Conservation (phyloP, 2,113 vertebrate genomes). For the Nothoprocta pentlandii region DNA sequence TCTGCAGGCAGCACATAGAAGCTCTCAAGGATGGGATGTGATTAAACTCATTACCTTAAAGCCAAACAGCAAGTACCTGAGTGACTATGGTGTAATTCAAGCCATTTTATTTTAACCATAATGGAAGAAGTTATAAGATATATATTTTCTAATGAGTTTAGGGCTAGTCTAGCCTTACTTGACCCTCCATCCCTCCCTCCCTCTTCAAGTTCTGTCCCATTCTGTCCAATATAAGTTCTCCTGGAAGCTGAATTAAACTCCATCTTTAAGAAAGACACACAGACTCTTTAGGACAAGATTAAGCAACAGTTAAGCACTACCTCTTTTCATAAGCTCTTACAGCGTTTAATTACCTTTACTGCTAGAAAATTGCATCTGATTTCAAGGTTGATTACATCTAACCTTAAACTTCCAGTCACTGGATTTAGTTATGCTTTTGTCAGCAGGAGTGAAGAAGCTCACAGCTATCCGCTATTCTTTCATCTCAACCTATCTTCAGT, state of each 20-base stretch:
- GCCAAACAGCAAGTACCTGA: slow-evolving; percentile 27
- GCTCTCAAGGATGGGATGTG: slow-evolving; percentile 12
- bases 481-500: background rate
- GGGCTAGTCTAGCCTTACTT: background rate
- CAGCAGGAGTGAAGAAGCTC: slow-evolving; percentile 43
- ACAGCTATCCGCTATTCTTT: background rate
- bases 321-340: background rate
- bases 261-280: background rate
- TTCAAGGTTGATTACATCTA: slow-evolving; percentile 61
- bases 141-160: background rate
- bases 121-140: background rate
- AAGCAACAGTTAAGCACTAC: background rate
- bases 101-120: background rate
- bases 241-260: background rate
- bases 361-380: slow-evolving; percentile 45
- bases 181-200: background rate
- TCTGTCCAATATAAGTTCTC: background rate
- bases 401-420: slow-evolving; percentile 63
- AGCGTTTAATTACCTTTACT: slow-evolving; percentile 55
- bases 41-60: slow-evolving; percentile 55
- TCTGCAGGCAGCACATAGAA: slow-evolving; percentile 8
- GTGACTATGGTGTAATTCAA: slow-evolving; percentile 25
- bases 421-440: slow-evolving; percentile 55
- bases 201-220: background rate
- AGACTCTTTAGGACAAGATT: slow-evolving; percentile 5